These are phyloP conservation scores for Tylochromis polylepis DNA, from an alignment of 2,113 vertebrate species.

Conservation along the genomic window DNA sequence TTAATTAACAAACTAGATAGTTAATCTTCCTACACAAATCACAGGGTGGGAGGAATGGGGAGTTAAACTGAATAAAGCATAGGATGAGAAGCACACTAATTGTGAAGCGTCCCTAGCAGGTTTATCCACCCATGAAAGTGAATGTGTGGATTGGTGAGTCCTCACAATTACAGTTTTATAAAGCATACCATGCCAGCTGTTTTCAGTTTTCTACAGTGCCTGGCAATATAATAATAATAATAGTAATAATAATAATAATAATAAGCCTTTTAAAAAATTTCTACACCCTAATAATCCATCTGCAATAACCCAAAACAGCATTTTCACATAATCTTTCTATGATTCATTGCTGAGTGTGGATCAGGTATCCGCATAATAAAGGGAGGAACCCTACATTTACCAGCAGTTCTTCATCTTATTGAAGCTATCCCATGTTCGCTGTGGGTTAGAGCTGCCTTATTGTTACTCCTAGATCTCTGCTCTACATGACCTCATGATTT, in stretches of 20 bases:
- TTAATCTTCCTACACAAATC: background rate
- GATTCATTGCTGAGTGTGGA: background rate
- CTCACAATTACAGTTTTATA: background rate
- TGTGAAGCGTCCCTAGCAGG: background rate
- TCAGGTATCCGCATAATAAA: background rate
- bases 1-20: background rate
- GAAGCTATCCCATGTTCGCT: background rate
- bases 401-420: background rate
- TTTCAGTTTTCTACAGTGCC: background rate
- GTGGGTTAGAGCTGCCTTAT: background rate
- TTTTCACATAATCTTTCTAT: background rate
- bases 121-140: background rate
- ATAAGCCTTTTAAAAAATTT: background rate
- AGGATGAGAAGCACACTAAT: background rate
- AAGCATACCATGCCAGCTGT: background rate
- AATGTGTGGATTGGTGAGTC: background rate
- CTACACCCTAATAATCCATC: background rate
- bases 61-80: background rate
- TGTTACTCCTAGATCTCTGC: slow-evolving; percentile 1
- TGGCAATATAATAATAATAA: background rate
- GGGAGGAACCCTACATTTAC: background rate
- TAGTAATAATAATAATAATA: background rate
- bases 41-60: background rate
- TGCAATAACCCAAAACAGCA: background rate
- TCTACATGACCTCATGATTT: slow-evolving; percentile 39